These are phyloP conservation scores for Perognathus longimembris DNA, from an alignment of 2,113 vertebrate genomes.

Conservation along the genomic window DNA sequence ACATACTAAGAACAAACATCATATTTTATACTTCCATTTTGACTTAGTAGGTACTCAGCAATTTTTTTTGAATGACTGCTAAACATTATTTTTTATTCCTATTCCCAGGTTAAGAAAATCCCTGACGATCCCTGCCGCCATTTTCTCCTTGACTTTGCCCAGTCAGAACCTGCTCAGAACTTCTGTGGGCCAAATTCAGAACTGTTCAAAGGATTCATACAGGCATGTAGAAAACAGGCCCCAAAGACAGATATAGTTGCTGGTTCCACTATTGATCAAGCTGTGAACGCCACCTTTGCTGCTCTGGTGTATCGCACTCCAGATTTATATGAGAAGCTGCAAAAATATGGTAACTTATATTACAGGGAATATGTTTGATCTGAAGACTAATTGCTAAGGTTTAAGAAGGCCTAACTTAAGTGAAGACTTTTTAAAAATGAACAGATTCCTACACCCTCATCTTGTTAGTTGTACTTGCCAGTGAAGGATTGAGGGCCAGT, in stretches of 20 bases:
- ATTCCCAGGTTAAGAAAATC: conserved; percentile 86
- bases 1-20: conserved; percentile 43
- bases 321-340: conserved; percentile 92
- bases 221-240: conserved; percentile 94
- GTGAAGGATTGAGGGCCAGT: conserved; percentile 1
- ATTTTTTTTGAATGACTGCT: conserved; percentile 45
- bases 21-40: conserved; percentile 37
- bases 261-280: conserved; percentile 95
- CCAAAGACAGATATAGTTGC: conserved; percentile 93
- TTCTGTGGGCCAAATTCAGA: conserved; percentile 90
- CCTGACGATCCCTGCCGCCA: conserved; percentile 86
- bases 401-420: conserved; percentile 72
- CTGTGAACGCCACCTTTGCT: conserved; percentile 97
- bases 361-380: conserved; percentile 86
- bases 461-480: conserved; percentile 33
- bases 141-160: conserved; percentile 94
- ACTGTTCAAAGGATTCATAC: conserved; percentile 92
- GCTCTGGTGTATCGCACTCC: conserved; percentile 97
- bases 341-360: conserved; percentile 93
- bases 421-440: conserved; percentile 43
- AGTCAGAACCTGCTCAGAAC: conserved; percentile 94
- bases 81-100: conserved; percentile 25
- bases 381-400: conserved; percentile 80
- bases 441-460: conserved; percentile 1
- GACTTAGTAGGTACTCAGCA: not conserved